Base-by-base conservation (phyloP, 2,113 vertebrate genomes). In the Hemibagrus wyckioides region DNA sequence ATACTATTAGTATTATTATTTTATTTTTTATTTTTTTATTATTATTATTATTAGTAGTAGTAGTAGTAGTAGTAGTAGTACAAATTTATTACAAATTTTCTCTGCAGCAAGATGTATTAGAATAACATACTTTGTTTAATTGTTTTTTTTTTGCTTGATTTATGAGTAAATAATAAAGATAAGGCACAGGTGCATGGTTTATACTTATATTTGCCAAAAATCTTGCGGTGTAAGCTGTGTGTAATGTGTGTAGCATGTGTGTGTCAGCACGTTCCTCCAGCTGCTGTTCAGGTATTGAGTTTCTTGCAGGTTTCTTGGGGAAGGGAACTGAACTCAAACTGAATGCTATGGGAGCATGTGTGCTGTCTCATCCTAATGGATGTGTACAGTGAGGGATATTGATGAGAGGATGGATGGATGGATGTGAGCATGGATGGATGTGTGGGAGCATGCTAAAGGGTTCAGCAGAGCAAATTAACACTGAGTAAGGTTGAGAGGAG, bases 251-350 rank as follows among this genome's bases (percentile, higher is more conserved):
- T 56, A 90, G 73, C 73, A 69, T 41, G n/a, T 86, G 23, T 39
- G 14, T 79, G 50, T 85, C 85, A 91, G 91, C 87, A 91, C 87
- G 89, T 88, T 82, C 84, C 33, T 44, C 52, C 39, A 33, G 82
- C 61, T 33, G 28, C 41, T 8, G 30, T 21, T 48, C 63, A 67
- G 19, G 17, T 83, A 50, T 69, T 33, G 61, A 52, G 61, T 67
- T 50, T 52, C 36, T 56, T 56, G 50, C 52, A 56, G 50, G 61
- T 69, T 50, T 83, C 21, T 69, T 30, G 61, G 25, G 44, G 19
- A 52, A 67, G n/a, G 17, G 33, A 83, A 52, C 14, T 52, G 80
- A 82, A 48, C 57, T 30, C 6, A 1, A 41, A 63, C 3, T 83
- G n/a, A 67, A 36, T 83, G 59, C 50, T 65, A 52, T 9, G 44